Evolutionary conservation across 2,888 invertebrate genomes (phyloP), one percentile per base, ranked within the genome.

Genomic region (Coenonympha arcania): DNA sequence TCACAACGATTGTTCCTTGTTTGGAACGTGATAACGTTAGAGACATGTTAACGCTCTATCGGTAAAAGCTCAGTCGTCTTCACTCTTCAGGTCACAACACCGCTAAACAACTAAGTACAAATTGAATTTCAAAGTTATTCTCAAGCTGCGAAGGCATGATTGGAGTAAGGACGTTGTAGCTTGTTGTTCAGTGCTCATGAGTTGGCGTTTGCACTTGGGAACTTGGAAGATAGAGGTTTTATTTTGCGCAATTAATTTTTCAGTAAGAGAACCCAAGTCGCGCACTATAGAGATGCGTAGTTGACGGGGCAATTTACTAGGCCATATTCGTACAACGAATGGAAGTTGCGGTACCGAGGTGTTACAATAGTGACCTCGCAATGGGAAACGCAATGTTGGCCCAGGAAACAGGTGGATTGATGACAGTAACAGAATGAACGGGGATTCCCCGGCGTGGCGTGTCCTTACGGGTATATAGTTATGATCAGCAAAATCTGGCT

Each of bases 91-190:
- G 20, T 30, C 30, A 19, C 30, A 30, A 11, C 43, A 31, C 31
- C 20, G 19, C 28, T 42, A 19, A 31, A 43, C 31, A 69, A 65
- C 70, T 71, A 69, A 65, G 69, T 71, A 71, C 66, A 79, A 81
- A 82, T 81, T 80, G 75, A 82, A 83, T 81, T 81, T 69, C 78
- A 68, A 81, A 82, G 80, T 81, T 82, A 78, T 80, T 78, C 75
- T 57, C 70, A 76, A 80, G 66, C 79, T 74, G 67, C 65, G 71
- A 72, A 73, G 71, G 68, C 74, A 71, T 69, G 73, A 79, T 75
- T 78, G 79, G 76, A 80, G 73, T 75, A 74, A 75, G 74, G 74
- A 78, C 69, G 76, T 71, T 70, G 63, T 61, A 61, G 71, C 72
- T 76, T 78, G 76, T 79, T 79, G 76, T 79, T 69, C 71, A 62